phyloP scores from a whole-genome alignment of 1,140 invertebrate species.

The Mylabris phalerata region DNA sequence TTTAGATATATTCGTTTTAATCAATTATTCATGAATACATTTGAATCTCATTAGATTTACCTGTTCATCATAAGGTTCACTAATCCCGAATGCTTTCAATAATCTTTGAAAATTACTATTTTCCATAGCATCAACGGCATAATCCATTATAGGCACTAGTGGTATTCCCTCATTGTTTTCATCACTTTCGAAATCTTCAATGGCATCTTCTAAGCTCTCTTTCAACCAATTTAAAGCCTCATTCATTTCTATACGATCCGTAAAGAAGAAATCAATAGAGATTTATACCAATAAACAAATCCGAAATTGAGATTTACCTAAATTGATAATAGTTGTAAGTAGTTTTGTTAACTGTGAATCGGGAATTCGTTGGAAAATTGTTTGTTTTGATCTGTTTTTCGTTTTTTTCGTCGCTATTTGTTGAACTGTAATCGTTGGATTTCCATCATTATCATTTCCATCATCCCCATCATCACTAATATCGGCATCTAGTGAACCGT shows the following conservation, averaged over 20 bases:
- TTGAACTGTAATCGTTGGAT: neutral
- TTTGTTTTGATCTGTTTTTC: neutral
- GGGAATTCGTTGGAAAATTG: neutral
- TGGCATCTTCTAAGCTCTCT: slow-evolving; percentile 53
- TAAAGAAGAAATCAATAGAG: neutral
- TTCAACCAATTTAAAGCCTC: slow-evolving; percentile 53
- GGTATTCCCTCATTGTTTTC: slow-evolving; percentile 48
- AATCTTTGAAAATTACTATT: slow-evolving; percentile 50
- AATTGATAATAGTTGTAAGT: slow-evolving; percentile 6
- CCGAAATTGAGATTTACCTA: neutral
- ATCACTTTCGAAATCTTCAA: slow-evolving; percentile 53
- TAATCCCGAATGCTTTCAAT: slow-evolving; percentile 51
- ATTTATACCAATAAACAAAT: too few species aligned
- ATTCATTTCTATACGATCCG: slow-evolving; percentile 34
- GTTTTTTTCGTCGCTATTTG: neutral
- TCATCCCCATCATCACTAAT: slow-evolving; percentile 6
- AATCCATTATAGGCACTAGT: slow-evolving; percentile 56
- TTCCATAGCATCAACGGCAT: slow-evolving; percentile 53
- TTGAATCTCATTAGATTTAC: slow-evolving; percentile 10
- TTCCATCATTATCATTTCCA: neutral
- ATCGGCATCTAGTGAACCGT: neutral
- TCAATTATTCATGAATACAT: neutral
- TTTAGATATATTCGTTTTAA: too few species aligned
- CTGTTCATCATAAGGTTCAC: slow-evolving; percentile 52
- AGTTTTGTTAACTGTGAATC: slow-evolving; percentile 1